phyloP scores from a whole-genome alignment of 2,888 invertebrate genomes.

The Timema cristinae region DNA sequence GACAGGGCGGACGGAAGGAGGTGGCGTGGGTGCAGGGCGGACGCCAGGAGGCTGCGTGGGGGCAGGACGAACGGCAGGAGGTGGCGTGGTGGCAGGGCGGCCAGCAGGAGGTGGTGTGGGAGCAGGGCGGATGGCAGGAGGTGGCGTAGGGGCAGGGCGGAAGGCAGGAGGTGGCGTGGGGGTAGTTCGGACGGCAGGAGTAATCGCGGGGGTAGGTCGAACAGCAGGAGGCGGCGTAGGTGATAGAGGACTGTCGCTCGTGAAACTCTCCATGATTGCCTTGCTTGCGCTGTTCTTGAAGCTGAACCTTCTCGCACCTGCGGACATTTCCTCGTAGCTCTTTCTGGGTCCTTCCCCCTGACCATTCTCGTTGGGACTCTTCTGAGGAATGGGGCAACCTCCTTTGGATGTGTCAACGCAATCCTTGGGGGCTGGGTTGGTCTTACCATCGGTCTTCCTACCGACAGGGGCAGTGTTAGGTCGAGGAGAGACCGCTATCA shows the following conservation, averaged over 20 bases:
- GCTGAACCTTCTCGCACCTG: constrained; percentile 29
- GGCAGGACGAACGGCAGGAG: too few relatives aligned
- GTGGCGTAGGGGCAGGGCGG: not conserved
- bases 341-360: too few relatives aligned
- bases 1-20: too few relatives aligned
- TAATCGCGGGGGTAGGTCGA: not conserved
- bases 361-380: too few relatives aligned
- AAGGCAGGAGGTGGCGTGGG: too few relatives aligned
- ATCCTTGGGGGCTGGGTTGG: too few relatives aligned
- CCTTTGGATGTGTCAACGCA: too few relatives aligned
- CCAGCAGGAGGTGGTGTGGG: constrained; percentile 12
- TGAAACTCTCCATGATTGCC: constrained; percentile 27
- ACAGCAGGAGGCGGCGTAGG: not conserved
- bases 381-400: too few relatives aligned
- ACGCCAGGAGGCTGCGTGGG: too few relatives aligned
- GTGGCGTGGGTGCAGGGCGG: too few relatives aligned
- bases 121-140: constrained; percentile 10
- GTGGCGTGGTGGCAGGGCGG: not conserved
- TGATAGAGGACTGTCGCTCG: constrained; percentile 22
- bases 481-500: not conserved
- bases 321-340: constrained; percentile 20
- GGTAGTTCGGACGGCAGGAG: not conserved
- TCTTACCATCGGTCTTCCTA: not conserved
- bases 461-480: constrained; percentile 1
- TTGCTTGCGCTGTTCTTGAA: constrained; percentile 31